Evolutionary conservation across 2,113 vertebrate genomes (phyloP).

Genomic region (Cottus gobio): DNA sequence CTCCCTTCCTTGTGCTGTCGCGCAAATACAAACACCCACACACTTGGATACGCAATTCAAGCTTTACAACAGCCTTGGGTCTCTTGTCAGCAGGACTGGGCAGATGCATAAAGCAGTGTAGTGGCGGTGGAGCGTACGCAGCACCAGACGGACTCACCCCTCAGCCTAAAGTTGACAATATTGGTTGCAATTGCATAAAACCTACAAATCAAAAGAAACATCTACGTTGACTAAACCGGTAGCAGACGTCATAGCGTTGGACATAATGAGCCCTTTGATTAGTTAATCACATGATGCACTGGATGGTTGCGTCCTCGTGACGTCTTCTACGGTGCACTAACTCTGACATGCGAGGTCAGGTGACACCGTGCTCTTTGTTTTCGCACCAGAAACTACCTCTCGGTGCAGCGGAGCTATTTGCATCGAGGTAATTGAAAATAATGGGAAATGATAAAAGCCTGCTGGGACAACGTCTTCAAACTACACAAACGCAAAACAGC

Average conservation of each 20-base stretch:
- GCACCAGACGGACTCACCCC: constrained; percentile 24
- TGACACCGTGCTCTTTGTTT: neutral
- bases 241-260: too few species aligned
- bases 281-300: too few species aligned
- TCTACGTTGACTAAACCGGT: too few species aligned
- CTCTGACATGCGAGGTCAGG: neutral
- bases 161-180: constrained; percentile 18
- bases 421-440: neutral
- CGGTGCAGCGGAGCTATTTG: neutral
- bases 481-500: neutral
- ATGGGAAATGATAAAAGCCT: neutral
- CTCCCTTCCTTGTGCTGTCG: constrained; percentile 11
- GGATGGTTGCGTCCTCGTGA: too few species aligned
- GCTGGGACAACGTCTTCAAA: neutral
- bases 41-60: constrained; percentile 42
- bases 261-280: neutral
- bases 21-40: constrained; percentile 66
- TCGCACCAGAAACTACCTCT: neutral
- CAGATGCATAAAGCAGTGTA: constrained; percentile 50
- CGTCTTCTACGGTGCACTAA: too few species aligned
- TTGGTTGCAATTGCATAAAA: too few species aligned
- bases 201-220: too few species aligned
- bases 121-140: constrained; percentile 5
- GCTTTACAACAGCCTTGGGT: constrained; percentile 67
- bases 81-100: constrained; percentile 57